A percentile compares a stretch with the other conserved stretches of the same genome.
phyloP scores from a whole-genome alignment of 2,888 invertebrate species.

The Hyposoter didymator region DNA sequence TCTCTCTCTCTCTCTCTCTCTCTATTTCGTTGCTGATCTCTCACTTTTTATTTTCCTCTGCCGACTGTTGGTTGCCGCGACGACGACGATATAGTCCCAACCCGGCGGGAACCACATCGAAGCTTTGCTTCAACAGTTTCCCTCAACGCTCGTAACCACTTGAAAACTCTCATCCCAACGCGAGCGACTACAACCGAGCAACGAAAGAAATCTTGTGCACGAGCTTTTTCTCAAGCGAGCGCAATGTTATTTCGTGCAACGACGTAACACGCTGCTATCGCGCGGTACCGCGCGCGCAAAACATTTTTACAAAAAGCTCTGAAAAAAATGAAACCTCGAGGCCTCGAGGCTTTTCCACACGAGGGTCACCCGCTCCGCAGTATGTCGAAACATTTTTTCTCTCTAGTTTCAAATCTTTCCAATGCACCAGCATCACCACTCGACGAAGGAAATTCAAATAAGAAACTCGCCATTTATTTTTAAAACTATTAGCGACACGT shows the following conservation, averaged over 20 bases:
- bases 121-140: conserved; percentile 58
- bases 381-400: conserved; percentile 1
- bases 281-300: not conserved
- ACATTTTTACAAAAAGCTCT: conserved; percentile 23
- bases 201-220: conserved; percentile 1
- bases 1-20: not conserved
- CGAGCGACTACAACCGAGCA: conserved; percentile 27
- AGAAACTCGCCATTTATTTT: not conserved
- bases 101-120: conserved; percentile 31
- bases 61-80: conserved; percentile 17
- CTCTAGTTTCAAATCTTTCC: not conserved
- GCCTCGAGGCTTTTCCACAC: conserved; percentile 8
- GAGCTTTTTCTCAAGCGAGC: not conserved
- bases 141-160: conserved; percentile 38
- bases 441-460: not conserved
- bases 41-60: not conserved
- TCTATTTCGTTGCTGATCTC: conserved; percentile 7
- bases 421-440: not conserved
- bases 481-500: not conserved
- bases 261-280: conserved; percentile 33
- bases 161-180: conserved; percentile 62
- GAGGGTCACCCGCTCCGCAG: not conserved
- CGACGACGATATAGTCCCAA: not conserved
- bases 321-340: not conserved
- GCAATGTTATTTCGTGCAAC: conserved; percentile 46